Evolutionary conservation across 2,113 vertebrate genomes (phyloP).

Genomic region (Eulacestoma nigropectus): DNA sequence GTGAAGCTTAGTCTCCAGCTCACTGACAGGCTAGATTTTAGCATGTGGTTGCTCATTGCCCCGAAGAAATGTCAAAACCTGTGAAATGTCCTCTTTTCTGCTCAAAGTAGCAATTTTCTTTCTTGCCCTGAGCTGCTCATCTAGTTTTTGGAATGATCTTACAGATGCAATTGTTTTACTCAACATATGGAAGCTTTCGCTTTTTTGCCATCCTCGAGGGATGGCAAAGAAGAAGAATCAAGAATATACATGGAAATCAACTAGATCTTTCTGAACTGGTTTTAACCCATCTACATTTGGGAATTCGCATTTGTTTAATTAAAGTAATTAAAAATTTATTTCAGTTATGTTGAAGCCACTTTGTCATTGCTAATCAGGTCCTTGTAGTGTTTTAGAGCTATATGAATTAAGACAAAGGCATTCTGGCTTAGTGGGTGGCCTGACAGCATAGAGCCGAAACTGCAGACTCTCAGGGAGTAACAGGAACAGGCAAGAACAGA

Average conservation of each 20-base stretch:
- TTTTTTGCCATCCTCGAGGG: neutral
- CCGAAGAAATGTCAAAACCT: neutral
- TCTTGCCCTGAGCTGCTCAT: neutral
- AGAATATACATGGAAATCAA: neutral
- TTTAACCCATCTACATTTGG: neutral
- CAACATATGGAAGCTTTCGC: neutral
- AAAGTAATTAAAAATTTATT: constrained; percentile 44
- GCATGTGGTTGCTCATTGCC: neutral
- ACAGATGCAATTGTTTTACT: neutral
- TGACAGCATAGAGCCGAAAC: neutral
- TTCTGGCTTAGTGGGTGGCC: neutral
- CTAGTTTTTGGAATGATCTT: neutral
- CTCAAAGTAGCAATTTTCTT: neutral
- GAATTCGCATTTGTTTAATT: constrained; percentile 47
- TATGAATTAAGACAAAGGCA: constrained; percentile 21
- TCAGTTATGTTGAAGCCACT: neutral
- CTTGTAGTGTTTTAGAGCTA: neutral
- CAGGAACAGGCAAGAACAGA: neutral
- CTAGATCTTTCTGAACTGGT: neutral
- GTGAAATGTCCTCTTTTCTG: neutral
- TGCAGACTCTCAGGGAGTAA: neutral
- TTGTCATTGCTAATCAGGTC: constrained; percentile 27
- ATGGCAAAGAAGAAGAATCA: neutral
- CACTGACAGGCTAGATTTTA: neutral
- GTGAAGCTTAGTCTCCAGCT: neutral